phyloP scores from a whole-genome alignment of 1,140 invertebrate genomes.

The Scaptomyza graminum region DNA sequence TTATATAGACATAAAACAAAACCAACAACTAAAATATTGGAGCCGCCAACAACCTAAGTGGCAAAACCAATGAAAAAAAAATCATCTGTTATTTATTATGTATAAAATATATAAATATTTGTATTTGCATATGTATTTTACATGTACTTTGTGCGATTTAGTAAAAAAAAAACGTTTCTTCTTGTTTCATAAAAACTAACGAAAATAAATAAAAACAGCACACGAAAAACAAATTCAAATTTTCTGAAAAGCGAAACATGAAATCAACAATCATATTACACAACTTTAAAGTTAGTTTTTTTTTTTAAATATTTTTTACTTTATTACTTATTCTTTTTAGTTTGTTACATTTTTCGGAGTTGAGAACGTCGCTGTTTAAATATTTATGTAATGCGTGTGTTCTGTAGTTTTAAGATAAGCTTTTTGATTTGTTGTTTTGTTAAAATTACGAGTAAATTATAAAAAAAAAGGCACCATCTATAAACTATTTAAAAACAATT shows the following conservation, averaged over 20 bases:
- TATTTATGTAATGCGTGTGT: conserved; percentile 25
- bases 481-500: conserved; percentile 19
- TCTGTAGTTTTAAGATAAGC: conserved; percentile 30
- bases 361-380: conserved; percentile 19
- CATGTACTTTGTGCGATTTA: conserved; percentile 45
- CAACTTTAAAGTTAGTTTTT: conserved; percentile 3
- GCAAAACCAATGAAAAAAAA: conserved; percentile 22
- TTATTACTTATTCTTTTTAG: conserved; percentile 4
- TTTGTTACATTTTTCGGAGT: conserved; percentile 5
- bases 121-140: conserved; percentile 53
- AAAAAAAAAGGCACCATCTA: conserved; percentile 14
- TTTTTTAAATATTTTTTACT: conserved; percentile 4
- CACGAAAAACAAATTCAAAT: background rate
- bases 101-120: conserved; percentile 58
- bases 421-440: conserved; percentile 38
- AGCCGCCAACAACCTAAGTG: conserved; percentile 22
- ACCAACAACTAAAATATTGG: conserved; percentile 21
- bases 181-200: conserved; percentile 12
- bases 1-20: conserved; percentile 29
- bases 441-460: conserved; percentile 6
- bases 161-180: conserved; percentile 35
- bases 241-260: conserved; percentile 1
- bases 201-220: conserved; percentile 9
- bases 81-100: conserved; percentile 73
- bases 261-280: background rate